Evolutionary conservation across 2,113 vertebrate species (phyloP), one percentile per base, ranked within the genome.

Genomic region (Hystrix brachyura): DNA sequence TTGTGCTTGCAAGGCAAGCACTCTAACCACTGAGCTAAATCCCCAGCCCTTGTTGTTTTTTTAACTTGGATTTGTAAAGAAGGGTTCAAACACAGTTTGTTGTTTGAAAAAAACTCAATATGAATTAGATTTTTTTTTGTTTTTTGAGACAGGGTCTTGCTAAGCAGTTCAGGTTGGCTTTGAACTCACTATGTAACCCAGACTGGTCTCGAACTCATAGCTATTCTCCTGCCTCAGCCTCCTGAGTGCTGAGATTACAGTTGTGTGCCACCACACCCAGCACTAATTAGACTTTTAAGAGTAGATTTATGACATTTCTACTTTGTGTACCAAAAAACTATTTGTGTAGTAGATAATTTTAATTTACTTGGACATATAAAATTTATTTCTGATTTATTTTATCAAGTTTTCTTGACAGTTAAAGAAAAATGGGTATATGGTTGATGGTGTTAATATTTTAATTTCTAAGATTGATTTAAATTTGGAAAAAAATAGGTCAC

Each of bases 391-490:
- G 25, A 86, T 90, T 91, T 92, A 90, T 85, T 55, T 46, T 60
- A 69, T 85, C n/a, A 82, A 46, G 23, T 60, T 92, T 64, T 69
- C 64, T 80, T 88, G 51, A 67, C 19, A 80, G n/a, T 76, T 93
- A 59, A 82, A 90, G 62, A 79, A 92, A 60, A 91, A 55, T 86
- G 46, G 2, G 4, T 65, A 2, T 82, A 86, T 91, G 11, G 7
- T 46, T 88, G 51, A 57, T 80, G 9, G 9, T 62, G 62, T 46
- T 88, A 65, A 78, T 88, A 72, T n/a, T 93, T 12, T 85, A 84
- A 94, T 59, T 79, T 91, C 57, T 80, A 92, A 72, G 82, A 65
- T 23, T 91, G 51, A 93, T 72, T 65, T 88, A 69, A 88, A 85
- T 25, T 25, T 59, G 71, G 48, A 80, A 94, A 94, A 93, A 72